A percentile compares a stretch with the other conserved stretches of the same genome.
Conservation (phyloP, 37 sponge, comb jelly and placozoan genomes). For the Beroe ovata region DNA sequence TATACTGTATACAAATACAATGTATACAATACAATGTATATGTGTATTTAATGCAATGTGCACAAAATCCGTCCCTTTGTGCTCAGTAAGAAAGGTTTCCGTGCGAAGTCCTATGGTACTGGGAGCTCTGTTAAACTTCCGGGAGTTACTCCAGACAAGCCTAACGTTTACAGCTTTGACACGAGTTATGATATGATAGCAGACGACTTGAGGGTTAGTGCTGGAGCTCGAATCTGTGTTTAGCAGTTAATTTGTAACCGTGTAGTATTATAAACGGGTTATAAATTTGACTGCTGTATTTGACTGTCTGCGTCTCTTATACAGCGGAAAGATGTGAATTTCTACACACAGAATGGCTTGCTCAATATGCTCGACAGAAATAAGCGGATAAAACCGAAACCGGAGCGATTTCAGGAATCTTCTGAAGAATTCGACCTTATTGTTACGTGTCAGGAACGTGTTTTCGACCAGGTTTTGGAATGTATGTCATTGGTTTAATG, state of each 20-base stretch:
- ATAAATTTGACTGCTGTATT: not conserved
- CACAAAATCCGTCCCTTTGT: no score
- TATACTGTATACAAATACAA: no score
- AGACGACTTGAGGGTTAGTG: slow-evolving; percentile 73
- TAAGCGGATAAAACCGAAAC: slow-evolving; percentile 84
- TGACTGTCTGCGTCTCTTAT: no score
- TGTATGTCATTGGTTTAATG: no score
- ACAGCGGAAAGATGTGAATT: slow-evolving; percentile 3
- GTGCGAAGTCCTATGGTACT: slow-evolving; percentile 89
- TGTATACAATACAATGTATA: no score
- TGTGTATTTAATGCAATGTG: no score
- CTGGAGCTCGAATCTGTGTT: not conserved
- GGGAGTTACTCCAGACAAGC: slow-evolving; percentile 76
- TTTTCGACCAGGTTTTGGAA: slow-evolving; percentile 93
- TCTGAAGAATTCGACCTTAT: slow-evolving; percentile 83
- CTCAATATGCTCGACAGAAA: slow-evolving; percentile 97
- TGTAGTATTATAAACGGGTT: no score
- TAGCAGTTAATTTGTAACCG: no score
- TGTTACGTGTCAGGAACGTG: slow-evolving; percentile 93
- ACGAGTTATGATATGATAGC: slow-evolving; percentile 90
- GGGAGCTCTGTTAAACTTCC: slow-evolving; percentile 90
- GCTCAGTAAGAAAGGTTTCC: slow-evolving; percentile 89
- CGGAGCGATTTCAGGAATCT: slow-evolving; percentile 87
- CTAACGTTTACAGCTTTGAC: slow-evolving; percentile 85
- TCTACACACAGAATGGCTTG: slow-evolving; percentile 95